Conservation (phyloP, 2,888 invertebrate genomes). For the Nymphalis c-album region DNA sequence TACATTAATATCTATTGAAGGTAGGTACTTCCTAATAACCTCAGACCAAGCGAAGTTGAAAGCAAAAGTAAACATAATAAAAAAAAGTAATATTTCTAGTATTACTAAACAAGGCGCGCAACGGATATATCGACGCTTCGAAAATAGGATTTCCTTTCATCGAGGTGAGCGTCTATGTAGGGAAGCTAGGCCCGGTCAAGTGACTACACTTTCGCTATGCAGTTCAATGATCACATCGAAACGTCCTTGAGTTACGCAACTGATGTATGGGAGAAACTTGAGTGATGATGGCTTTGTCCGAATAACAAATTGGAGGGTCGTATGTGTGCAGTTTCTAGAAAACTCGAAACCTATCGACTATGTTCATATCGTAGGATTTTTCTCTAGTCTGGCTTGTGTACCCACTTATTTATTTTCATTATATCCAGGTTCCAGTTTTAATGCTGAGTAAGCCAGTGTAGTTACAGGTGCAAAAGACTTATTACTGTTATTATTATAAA, state of each 20-base stretch:
- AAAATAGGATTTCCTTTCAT: constrained; percentile 20
- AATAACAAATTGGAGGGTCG: too few relatives aligned
- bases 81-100: background rate
- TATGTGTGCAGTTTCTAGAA: too few relatives aligned
- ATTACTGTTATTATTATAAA: too few relatives aligned
- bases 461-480: too few relatives aligned
- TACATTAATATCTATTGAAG: too few relatives aligned
- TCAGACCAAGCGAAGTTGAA: background rate
- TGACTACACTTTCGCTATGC: constrained; percentile 22
- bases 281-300: background rate
- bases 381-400: too few relatives aligned
- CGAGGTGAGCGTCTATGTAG: constrained; percentile 14
- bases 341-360: too few relatives aligned
- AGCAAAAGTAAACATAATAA: background rate
- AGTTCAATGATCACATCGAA: constrained; percentile 12
- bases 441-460: too few relatives aligned
- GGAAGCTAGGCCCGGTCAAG: constrained; percentile 6
- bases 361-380: too few relatives aligned
- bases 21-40: background rate
- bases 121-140: background rate
- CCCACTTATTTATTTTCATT: too few relatives aligned
- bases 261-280: background rate
- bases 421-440: too few relatives aligned
- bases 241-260: constrained; percentile 9
- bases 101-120: constrained; percentile 14